Percentiles rank a stretch among this genome's conserved stretches.
Evolutionary conservation across 2,888 invertebrate species (phyloP).

Genomic region (Ophion ellenae): DNA sequence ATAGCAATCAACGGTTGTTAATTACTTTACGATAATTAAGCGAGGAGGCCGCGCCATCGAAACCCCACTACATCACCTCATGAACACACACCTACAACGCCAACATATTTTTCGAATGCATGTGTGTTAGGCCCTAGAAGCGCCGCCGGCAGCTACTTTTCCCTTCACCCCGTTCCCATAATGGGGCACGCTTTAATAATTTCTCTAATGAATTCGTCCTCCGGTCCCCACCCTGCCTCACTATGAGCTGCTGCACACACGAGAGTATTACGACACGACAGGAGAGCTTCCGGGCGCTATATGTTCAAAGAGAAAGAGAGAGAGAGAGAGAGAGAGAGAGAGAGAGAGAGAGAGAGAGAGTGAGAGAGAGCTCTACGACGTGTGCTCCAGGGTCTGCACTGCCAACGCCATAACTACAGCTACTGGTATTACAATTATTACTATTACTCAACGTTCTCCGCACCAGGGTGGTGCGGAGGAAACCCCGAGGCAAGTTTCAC

Average conservation of each 20-base stretch:
- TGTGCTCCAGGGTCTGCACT: constrained; percentile 24
- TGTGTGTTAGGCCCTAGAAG: constrained; percentile 10
- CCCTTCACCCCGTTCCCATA: constrained; percentile 65
- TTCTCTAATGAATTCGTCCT: constrained; percentile 76
- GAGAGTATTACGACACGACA: constrained; percentile 7
- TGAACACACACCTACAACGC: neutral
- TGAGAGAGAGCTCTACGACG: neutral
- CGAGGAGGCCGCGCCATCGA: constrained; percentile 50
- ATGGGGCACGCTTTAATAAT: constrained; percentile 77
- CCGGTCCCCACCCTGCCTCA: neutral
- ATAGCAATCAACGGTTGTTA: constrained; percentile 81
- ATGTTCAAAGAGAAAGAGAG: neutral
- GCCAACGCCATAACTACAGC: constrained; percentile 26
- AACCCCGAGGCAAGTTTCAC: constrained; percentile 50
- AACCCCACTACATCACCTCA: neutral
- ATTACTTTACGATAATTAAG: constrained; percentile 80
- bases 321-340: too few relatives aligned
- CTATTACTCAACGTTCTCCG: constrained; percentile 17
- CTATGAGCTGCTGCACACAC: constrained; percentile 4
- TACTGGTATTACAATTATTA: constrained; percentile 37
- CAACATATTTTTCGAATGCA: neutral
- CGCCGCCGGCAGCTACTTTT: constrained; percentile 48
- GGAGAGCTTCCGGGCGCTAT: neutral
- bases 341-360: neutral
- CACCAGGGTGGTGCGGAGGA: constrained; percentile 25